phyloP scores from a whole-genome alignment of 2,113 vertebrate species.

The Marcusenius ussheri region DNA sequence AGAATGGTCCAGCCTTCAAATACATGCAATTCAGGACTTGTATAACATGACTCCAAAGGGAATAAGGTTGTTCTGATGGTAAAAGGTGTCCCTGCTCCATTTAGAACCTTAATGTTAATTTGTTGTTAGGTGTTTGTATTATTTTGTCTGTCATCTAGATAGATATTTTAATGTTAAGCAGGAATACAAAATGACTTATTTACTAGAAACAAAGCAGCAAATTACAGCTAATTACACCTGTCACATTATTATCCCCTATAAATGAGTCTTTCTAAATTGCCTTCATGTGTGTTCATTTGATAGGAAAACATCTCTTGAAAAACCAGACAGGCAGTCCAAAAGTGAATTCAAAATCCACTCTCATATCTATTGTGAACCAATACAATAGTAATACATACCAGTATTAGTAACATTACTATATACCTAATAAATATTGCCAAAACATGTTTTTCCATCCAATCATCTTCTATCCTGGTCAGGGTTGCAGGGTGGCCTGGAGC shows the following conservation, averaged over 20 bases:
- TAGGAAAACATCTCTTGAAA: not conserved
- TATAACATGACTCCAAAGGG: not conserved
- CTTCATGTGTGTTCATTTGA: not conserved
- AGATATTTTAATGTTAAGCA: not conserved
- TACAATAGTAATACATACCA: not conserved
- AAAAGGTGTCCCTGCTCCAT: not conserved
- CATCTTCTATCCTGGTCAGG: not conserved
- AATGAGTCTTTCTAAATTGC: not conserved
- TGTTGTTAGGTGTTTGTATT: not conserved
- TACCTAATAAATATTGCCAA: not conserved
- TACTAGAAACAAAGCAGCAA: not conserved
- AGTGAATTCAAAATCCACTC: not conserved
- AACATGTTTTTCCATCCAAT: not conserved
- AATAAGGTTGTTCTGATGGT: not conserved
- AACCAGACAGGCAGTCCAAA: not conserved
- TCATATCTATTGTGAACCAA: not conserved
- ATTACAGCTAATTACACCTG: not conserved
- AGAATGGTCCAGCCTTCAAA: not conserved
- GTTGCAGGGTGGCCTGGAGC: not conserved
- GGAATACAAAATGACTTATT: not conserved
- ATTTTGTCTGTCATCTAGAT: not conserved
- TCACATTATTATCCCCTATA: not conserved
- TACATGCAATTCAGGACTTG: not conserved
- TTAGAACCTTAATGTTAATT: not conserved
- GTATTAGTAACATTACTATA: not conserved